Evolutionary conservation across 2,888 invertebrate species (phyloP).

Genomic region (Cataglyphis albicans): DNA sequence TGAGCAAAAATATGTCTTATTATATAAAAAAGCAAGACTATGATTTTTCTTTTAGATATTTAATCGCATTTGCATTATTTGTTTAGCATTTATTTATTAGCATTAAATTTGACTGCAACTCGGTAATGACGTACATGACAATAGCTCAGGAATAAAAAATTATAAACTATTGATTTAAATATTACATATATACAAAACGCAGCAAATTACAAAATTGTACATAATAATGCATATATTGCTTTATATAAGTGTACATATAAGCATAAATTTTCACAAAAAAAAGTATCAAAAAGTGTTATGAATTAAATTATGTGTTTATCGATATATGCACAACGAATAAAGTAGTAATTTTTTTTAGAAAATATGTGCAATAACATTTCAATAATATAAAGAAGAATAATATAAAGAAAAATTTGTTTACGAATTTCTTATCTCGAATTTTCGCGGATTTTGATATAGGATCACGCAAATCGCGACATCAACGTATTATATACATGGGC

Average conservation of each 20-base stretch:
- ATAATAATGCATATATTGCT: constrained; percentile 17
- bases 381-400: neutral
- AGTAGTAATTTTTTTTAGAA: neutral
- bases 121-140: constrained; percentile 20
- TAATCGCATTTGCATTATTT: constrained; percentile 23
- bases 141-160: constrained; percentile 4
- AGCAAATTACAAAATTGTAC: constrained; percentile 24
- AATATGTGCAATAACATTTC: neutral
- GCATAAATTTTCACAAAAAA: neutral
- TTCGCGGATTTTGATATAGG: neutral
- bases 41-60: constrained; percentile 3
- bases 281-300: neutral
- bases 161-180: neutral
- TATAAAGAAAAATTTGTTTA: constrained; percentile 10
- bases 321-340: neutral
- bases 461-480: neutral
- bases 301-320: neutral
- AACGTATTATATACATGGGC: constrained; percentile 5
- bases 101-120: constrained; percentile 31
- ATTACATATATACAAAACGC: neutral
- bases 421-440: constrained; percentile 13
- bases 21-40: neutral
- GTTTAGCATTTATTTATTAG: neutral
- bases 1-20: neutral
- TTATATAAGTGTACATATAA: constrained; percentile 28